Evolutionary conservation across 2,888 invertebrate species (phyloP).

Genomic region (Pristionchus arcanus): DNA sequence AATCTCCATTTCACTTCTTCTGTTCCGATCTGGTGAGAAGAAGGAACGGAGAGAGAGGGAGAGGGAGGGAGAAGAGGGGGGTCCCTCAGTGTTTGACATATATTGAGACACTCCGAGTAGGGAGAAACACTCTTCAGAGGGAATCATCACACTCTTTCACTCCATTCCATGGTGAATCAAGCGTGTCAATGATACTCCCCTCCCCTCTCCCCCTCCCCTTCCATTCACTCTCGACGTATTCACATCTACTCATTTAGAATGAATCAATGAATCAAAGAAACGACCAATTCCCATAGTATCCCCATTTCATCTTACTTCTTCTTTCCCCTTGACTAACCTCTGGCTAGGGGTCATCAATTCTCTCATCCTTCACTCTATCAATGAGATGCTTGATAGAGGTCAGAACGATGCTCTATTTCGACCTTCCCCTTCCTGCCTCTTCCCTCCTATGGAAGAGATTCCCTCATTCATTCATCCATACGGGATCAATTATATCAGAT

Average conservation of each 20-base stretch:
- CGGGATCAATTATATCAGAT: not conserved
- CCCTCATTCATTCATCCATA: not conserved
- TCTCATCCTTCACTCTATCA: conserved; percentile 41
- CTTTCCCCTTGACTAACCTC: conserved; percentile 46
- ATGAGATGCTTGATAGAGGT: conserved; percentile 42
- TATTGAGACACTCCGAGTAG: conserved; percentile 20
- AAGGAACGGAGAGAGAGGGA: conserved; percentile 18
- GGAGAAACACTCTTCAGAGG: conserved; percentile 6
- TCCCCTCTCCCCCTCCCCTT: too few relatives aligned
- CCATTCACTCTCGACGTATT: not conserved
- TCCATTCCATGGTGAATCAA: not conserved
- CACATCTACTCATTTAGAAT: not conserved
- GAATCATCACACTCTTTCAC: conserved; percentile 10
- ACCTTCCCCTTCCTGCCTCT: not conserved
- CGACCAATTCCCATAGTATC: conserved; percentile 18
- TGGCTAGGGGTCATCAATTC: conserved; percentile 32
- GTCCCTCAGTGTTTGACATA: conserved; percentile 9
- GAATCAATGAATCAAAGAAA: not conserved
- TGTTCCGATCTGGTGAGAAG: conserved; percentile 53
- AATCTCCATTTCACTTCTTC: conserved; percentile 53
- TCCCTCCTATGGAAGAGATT: conserved; percentile 5
- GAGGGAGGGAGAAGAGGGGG: conserved; percentile 17
- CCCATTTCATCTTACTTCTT: conserved; percentile 23
- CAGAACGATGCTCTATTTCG: conserved; percentile 39
- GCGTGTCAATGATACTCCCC: not conserved